A percentile compares a stretch with the other conserved stretches of the same genome.
phyloP scores from a whole-genome alignment of 2,797 vertebrate genomes.

The Hydrocynus forskahlii region DNA sequence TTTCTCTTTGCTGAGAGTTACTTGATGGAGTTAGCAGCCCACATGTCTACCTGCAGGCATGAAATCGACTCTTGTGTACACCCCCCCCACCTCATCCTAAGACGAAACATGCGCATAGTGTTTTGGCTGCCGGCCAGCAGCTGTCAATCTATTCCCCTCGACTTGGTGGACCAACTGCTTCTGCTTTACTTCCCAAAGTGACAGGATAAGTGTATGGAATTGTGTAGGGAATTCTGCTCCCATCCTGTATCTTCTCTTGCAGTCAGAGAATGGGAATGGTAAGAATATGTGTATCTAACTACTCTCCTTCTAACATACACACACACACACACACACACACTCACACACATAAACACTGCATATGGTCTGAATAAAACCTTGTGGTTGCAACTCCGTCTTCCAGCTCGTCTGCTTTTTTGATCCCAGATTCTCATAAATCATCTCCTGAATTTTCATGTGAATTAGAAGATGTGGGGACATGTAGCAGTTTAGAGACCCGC shows the following conservation, averaged over 20 bases:
- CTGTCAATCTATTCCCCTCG: constrained; percentile 14
- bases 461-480: constrained; percentile 73
- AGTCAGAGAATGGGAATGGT: constrained; percentile 32
- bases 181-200: constrained; percentile 52
- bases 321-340: neutral
- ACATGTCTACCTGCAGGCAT: constrained; percentile 1
- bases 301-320: constrained; percentile 3
- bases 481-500: constrained; percentile 68
- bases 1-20: constrained; percentile 1
- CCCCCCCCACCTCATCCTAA: too few species aligned
- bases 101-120: constrained; percentile 2
- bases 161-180: constrained; percentile 36
- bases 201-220: constrained; percentile 55
- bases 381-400: constrained; percentile 69
- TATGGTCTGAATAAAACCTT: constrained; percentile 75
- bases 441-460: constrained; percentile 73
- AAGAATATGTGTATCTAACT: constrained; percentile 48
- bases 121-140: constrained; percentile 38
- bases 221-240: constrained; percentile 46
- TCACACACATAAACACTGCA: constrained; percentile 58
- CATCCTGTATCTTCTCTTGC: constrained; percentile 62
- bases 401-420: constrained; percentile 75
- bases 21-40: constrained; percentile 10
- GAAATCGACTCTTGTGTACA: constrained; percentile 12
- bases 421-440: constrained; percentile 77